Percentiles rank a stretch among this genome's conserved stretches.
Conservation (phyloP, 2,113 vertebrate genomes). For the Pseudopipra pipra region DNA sequence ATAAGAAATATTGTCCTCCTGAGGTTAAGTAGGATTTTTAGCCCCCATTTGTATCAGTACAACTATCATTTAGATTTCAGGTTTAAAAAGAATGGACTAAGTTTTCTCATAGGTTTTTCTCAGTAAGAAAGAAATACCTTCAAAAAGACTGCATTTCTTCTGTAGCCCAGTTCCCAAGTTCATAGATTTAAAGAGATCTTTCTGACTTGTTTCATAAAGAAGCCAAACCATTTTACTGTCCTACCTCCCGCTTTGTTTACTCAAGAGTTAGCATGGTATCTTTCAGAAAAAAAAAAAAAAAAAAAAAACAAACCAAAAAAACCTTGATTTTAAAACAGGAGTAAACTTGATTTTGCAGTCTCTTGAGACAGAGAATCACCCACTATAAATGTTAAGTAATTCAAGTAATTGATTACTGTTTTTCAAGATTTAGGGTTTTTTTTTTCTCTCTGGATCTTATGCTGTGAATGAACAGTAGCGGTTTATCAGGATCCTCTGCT, state of each 20-base stretch:
- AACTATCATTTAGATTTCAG: not conserved
- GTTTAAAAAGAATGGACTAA: not conserved
- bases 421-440: not conserved
- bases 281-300: not conserved
- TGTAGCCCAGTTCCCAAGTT: not conserved
- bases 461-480: not conserved
- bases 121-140: not conserved
- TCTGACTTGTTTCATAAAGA: not conserved
- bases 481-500: not conserved
- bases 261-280: not conserved
- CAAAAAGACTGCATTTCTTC: not conserved
- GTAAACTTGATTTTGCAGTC: not conserved
- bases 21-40: not conserved
- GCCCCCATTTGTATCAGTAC: not conserved
- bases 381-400: not conserved
- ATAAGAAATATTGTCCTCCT: not conserved
- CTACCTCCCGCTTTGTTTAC: not conserved
- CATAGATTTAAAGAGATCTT: not conserved
- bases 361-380: not conserved
- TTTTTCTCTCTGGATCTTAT: not conserved
- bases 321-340: not conserved
- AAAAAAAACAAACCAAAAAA: too few species aligned
- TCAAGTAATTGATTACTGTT: not conserved
- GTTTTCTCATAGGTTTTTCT: not conserved
- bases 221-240: not conserved